Evolutionary conservation across 2,113 vertebrate species (phyloP).

Genomic region (Heterochromis multidens): DNA sequence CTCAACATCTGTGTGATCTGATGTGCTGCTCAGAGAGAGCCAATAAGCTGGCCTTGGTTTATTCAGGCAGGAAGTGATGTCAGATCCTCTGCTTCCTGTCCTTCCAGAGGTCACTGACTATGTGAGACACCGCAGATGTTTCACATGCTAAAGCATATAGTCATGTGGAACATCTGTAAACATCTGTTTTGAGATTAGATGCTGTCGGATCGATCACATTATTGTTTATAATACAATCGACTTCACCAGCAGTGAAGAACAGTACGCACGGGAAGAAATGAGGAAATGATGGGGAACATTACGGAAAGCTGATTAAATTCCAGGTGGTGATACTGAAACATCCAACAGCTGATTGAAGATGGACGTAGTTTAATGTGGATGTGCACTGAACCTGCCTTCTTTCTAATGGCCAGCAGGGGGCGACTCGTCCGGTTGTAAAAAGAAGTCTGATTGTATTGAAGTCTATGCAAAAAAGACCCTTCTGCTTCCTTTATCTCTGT

Average conservation of each 20-base stretch:
- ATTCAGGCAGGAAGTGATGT: neutral
- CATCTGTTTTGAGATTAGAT: neutral
- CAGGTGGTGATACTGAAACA: neutral
- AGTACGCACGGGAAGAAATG: neutral
- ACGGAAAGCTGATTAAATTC: neutral
- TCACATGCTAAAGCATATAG: neutral
- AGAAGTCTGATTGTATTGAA: neutral
- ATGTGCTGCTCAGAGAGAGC: neutral
- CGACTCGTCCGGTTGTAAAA: neutral
- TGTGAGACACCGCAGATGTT: neutral
- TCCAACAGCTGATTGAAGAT: neutral
- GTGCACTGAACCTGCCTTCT: neutral
- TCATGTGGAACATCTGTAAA: neutral
- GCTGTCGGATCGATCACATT: accelerated
- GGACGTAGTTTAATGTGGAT: accelerated
- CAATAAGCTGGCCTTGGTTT: neutral
- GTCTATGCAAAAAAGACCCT: neutral
- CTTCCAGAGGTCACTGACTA: neutral
- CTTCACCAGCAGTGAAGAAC: neutral
- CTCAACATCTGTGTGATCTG: neutral
- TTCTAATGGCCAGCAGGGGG: neutral
- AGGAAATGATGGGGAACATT: neutral
- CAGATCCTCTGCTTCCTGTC: neutral
- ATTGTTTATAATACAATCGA: neutral
- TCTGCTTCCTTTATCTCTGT: neutral